These are phyloP conservation scores for Goniozus legneri DNA, from an alignment of 1,140 invertebrate species.

Conservation along the genomic window DNA sequence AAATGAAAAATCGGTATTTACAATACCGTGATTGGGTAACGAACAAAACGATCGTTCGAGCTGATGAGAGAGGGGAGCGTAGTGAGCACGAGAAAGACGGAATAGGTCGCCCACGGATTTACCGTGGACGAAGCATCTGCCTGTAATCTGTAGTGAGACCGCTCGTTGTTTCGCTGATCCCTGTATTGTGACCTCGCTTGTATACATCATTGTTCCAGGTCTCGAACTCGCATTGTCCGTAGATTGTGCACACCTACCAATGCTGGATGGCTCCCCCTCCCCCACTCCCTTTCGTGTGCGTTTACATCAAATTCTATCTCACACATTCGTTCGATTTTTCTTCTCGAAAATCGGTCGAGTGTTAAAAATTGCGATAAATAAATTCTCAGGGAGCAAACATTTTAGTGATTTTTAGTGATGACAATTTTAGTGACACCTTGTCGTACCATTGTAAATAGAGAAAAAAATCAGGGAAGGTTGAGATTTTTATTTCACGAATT, in stretches of 20 bases:
- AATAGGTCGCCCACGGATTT: conserved; percentile 21
- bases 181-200: conserved; percentile 40
- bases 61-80: neutral
- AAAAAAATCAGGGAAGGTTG: too few species aligned
- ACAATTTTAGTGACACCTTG: too few species aligned
- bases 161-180: conserved; percentile 51
- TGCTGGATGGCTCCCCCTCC: conserved; percentile 3
- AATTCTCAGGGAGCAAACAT: too few species aligned
- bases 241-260: conserved; percentile 32
- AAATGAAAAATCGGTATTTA: too few species aligned
- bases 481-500: too few species aligned
- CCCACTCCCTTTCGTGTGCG: too few species aligned
- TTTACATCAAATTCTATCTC: neutral
- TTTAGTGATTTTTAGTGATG: too few species aligned
- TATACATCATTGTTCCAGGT: conserved; percentile 33
- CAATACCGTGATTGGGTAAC: neutral
- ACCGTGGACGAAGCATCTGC: conserved; percentile 37
- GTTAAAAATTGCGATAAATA: too few species aligned
- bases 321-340: neutral
- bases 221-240: conserved; percentile 24
- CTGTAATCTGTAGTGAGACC: conserved; percentile 50
- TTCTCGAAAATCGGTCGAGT: too few species aligned
- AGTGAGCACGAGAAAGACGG: conserved; percentile 5
- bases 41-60: neutral
- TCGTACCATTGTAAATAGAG: too few species aligned